Percentiles rank a stretch among this genome's conserved stretches.
These are phyloP conservation scores for Macaria notata DNA, from an alignment of 2,888 invertebrate species.

Conservation along the genomic window DNA sequence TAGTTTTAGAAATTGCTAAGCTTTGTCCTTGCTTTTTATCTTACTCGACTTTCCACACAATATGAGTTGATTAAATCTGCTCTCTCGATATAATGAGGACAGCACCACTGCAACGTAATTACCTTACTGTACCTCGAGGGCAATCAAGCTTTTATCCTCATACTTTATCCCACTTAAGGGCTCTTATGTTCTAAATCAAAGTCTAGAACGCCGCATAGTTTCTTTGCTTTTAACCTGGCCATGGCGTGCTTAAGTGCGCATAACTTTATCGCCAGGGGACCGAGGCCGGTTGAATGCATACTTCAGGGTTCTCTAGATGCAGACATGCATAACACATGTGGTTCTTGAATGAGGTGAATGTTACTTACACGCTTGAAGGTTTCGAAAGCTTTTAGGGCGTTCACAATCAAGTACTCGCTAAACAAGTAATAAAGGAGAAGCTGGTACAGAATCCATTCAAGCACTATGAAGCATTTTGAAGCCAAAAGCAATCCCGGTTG, in stretches of 20 bases:
- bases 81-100: constrained; percentile 22
- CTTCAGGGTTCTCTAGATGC: constrained; percentile 21
- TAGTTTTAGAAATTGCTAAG: background rate
- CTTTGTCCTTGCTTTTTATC: background rate
- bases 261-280: constrained; percentile 46
- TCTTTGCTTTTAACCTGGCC: constrained; percentile 35
- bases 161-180: constrained; percentile 31
- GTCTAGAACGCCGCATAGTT: constrained; percentile 31
- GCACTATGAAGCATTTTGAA: constrained; percentile 4
- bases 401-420: background rate
- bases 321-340: constrained; percentile 25
- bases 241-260: constrained; percentile 58
- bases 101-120: constrained; percentile 26
- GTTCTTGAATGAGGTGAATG: constrained; percentile 6
- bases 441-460: background rate
- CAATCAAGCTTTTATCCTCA: constrained; percentile 33
- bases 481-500: constrained; percentile 6
- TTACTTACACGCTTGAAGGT: constrained; percentile 1
- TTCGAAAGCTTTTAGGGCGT: constrained; percentile 1
- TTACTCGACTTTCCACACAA: constrained; percentile 2
- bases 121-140: constrained; percentile 28
- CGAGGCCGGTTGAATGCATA: constrained; percentile 34
- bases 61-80: constrained; percentile 9
- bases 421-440: background rate
- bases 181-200: constrained; percentile 35